A percentile compares a stretch with the other conserved stretches of the same genome.
Conservation (phyloP, 2,113 vertebrate genomes). For the Theristicus caerulescens region DNA sequence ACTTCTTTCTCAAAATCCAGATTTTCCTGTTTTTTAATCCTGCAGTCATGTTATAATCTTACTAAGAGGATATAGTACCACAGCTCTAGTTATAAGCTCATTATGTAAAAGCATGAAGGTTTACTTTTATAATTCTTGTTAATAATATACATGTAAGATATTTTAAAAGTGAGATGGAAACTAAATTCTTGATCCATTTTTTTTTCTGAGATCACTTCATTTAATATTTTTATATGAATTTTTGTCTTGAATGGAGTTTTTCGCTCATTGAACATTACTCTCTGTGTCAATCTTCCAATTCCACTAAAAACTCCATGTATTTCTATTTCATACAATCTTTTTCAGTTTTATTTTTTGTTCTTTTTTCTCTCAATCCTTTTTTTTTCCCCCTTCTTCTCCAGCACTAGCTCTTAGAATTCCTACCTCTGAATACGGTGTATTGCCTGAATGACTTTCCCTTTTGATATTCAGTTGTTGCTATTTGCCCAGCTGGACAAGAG, state of each 20-base stretch:
- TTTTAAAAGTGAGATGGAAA: neutral
- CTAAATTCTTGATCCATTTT: neutral
- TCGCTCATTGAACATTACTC: neutral
- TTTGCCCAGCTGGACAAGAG: constrained; percentile 35
- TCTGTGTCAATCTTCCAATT: neutral
- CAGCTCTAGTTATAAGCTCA: constrained; percentile 50
- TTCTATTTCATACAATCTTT: neutral
- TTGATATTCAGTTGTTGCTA: neutral
- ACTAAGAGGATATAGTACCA: constrained; percentile 55
- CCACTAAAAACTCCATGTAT: neutral
- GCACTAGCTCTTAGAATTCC: neutral
- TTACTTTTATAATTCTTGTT: constrained; percentile 25
- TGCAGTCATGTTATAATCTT: constrained; percentile 43
- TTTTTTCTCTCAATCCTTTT: neutral
- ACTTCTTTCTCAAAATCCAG: constrained; percentile 12
- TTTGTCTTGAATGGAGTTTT: neutral
- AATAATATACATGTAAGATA: neutral
- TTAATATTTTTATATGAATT: neutral
- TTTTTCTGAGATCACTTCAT: neutral
- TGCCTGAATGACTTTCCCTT: neutral
- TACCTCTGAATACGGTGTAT: neutral
- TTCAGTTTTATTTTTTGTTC: neutral
- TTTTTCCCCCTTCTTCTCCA: neutral
- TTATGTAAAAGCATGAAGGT: constrained; percentile 38
- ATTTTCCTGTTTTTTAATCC: constrained; percentile 36